These are phyloP conservation scores for Tetranychus truncatus DNA, from an alignment of 2,888 invertebrate species.

Conservation along the genomic window DNA sequence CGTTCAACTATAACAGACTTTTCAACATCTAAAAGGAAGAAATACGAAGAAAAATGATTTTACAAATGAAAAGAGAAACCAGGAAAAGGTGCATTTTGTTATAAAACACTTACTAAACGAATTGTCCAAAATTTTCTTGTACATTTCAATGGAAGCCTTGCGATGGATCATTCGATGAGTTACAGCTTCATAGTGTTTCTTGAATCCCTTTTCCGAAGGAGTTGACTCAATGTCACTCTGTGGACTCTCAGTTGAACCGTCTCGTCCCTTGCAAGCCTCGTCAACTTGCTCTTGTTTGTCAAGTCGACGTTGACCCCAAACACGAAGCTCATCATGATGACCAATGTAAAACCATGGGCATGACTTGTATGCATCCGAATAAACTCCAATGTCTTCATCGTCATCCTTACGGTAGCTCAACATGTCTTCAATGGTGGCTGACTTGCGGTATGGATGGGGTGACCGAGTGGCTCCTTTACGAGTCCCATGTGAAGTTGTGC, in stretches of 20 bases:
- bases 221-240: constrained; percentile 34
- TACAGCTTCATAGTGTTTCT: constrained; percentile 62
- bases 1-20: constrained; percentile 64
- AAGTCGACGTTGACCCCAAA: constrained; percentile 38
- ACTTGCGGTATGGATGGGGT: neutral
- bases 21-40: constrained; percentile 51
- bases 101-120: constrained; percentile 51
- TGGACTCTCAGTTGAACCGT: neutral
- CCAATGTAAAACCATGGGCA: constrained; percentile 57
- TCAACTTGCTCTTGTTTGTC: neutral
- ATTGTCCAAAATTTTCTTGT: constrained; percentile 59
- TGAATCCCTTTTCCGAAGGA: constrained; percentile 66
- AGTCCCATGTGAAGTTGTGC: too few species aligned
- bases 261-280: neutral
- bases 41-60: constrained; percentile 9
- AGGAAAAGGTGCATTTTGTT: neutral
- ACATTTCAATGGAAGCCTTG: constrained; percentile 73
- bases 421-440: constrained; percentile 10
- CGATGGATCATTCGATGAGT: constrained; percentile 75
- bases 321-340: constrained; percentile 47
- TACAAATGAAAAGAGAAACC: constrained; percentile 3
- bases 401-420: constrained; percentile 13
- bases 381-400: constrained; percentile 40
- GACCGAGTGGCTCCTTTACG: neutral
- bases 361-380: constrained; percentile 52